These are phyloP conservation scores for Steatocranus sp. DNA, from an alignment of 2,797 vertebrate species.

Conservation along the genomic window DNA sequence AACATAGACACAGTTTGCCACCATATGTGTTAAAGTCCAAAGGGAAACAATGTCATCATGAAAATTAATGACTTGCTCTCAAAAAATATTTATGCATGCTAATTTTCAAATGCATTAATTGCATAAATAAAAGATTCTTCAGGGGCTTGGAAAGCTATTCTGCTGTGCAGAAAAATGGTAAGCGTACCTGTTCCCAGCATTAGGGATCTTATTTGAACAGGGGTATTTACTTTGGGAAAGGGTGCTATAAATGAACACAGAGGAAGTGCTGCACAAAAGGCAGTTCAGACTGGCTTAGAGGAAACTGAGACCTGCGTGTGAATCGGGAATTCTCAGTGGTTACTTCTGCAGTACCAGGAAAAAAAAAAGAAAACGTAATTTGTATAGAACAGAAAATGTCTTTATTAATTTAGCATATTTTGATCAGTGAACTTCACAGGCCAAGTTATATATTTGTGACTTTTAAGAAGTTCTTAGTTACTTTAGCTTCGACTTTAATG, in stretches of 20 bases:
- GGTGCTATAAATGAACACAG: conserved; percentile 68
- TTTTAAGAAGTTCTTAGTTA: not conserved
- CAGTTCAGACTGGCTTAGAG: conserved; percentile 48
- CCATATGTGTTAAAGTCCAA: conserved; percentile 38
- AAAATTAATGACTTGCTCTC: conserved; percentile 37
- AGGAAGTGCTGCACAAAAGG: conserved; percentile 65
- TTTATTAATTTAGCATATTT: conserved; percentile 1
- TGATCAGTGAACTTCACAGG: not conserved
- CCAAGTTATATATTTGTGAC: not conserved
- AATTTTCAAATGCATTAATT: conserved; percentile 45
- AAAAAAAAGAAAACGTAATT: conserved; percentile 8
- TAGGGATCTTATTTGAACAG: conserved; percentile 63
- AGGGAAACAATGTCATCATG: conserved; percentile 27
- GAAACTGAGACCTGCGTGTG: conserved; percentile 42
- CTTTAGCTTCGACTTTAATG: conserved; percentile 42
- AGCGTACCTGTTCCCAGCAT: conserved; percentile 41
- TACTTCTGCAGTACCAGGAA: not conserved
- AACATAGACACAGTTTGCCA: not conserved
- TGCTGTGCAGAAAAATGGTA: conserved; percentile 17
- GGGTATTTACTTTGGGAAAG: conserved; percentile 67
- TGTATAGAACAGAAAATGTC: not conserved
- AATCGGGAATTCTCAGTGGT: conserved; percentile 19
- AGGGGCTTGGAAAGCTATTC: conserved; percentile 23
- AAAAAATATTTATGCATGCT: conserved; percentile 24
- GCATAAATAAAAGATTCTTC: conserved; percentile 41